phyloP scores from a whole-genome alignment of 1,140 invertebrate genomes.

The Megathymus violae region DNA sequence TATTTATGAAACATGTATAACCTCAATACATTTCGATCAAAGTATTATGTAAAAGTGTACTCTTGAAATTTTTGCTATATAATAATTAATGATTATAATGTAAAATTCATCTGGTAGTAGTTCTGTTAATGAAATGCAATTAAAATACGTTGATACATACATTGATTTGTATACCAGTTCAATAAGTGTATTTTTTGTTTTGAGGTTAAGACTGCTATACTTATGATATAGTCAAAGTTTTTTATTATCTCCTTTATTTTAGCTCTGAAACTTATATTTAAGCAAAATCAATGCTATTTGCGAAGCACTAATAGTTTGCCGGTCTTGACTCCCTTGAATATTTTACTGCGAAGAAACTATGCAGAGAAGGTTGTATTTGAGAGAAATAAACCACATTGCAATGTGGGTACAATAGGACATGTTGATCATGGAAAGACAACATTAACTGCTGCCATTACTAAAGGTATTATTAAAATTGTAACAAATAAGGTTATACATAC shows the following conservation, averaged over 20 bases:
- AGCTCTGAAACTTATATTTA: constrained; percentile 72
- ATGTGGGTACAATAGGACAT: constrained; percentile 99
- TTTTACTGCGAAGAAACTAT: constrained; percentile 81
- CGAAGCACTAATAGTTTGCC: constrained; percentile 48
- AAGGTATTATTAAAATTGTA: too few relatives aligned
- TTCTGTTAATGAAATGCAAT: neutral
- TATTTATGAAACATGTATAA: too few relatives aligned
- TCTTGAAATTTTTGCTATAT: too few relatives aligned
- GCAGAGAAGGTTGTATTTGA: constrained; percentile 91
- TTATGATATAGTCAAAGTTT: too few relatives aligned
- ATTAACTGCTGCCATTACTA: constrained; percentile 98
- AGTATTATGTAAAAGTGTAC: constrained; percentile 51
- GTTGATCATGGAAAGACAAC: constrained; percentile 99
- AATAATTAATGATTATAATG: too few relatives aligned
- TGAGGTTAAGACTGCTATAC: too few relatives aligned
- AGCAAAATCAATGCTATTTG: constrained; percentile 62
- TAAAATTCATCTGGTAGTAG: too few relatives aligned
- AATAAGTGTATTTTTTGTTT: constrained; percentile 15
- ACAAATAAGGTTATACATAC: too few relatives aligned
- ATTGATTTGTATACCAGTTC: neutral
- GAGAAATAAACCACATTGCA: constrained; percentile 97
- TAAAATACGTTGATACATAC: neutral
- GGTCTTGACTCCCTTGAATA: constrained; percentile 64
- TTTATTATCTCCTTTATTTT: constrained; percentile 4
- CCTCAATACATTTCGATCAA: constrained; percentile 13